These are phyloP conservation scores for Junco hyemalis DNA, from an alignment of 2,113 vertebrate species.

Conservation along the genomic window DNA sequence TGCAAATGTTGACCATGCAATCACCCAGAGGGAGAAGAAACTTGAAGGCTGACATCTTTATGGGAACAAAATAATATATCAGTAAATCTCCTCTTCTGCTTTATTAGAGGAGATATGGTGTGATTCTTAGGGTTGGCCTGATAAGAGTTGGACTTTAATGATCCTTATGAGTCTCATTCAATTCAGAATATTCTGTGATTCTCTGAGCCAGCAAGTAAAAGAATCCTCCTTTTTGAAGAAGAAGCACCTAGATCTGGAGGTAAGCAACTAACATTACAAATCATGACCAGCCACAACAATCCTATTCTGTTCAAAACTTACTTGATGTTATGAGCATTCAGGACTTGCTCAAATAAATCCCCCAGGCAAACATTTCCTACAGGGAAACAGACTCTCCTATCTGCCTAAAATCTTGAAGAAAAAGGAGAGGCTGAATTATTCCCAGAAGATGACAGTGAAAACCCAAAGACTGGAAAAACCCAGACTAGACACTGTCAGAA, in stretches of 20 bases:
- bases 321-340: background rate
- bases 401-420: background rate
- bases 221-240: background rate
- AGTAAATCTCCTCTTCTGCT: background rate
- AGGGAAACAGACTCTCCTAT: background rate
- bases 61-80: background rate
- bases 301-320: background rate
- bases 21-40: background rate
- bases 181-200: background rate
- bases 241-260: background rate
- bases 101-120: background rate
- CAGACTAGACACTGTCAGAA: background rate
- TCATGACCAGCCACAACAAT: background rate
- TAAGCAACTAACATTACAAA: background rate
- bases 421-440: background rate
- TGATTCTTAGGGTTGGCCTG: background rate
- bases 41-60: background rate
- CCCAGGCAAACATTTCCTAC: background rate
- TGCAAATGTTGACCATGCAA: background rate
- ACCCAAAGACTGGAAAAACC: background rate
- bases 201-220: background rate
- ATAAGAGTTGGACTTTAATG: background rate
- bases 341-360: background rate
- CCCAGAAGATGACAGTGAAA: background rate
- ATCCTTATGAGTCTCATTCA: background rate